Evolutionary conservation across 2,797 vertebrate genomes (phyloP).

Genomic region (Pseudotriccus pelzelni): DNA sequence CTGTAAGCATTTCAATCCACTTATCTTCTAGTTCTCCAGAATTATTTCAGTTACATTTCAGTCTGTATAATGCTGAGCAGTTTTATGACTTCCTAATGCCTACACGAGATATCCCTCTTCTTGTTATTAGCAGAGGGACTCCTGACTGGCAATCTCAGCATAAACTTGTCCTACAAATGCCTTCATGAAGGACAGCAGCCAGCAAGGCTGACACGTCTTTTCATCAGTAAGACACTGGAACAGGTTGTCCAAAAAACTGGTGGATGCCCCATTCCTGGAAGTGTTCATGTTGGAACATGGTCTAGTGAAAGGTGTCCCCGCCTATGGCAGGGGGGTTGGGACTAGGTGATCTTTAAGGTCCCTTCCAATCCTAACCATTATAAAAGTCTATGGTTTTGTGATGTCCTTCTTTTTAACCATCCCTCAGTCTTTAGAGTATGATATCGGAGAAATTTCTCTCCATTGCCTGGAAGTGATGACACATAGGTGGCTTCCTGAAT

Average conservation of each 20-base stretch:
- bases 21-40: background rate
- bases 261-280: background rate
- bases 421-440: background rate
- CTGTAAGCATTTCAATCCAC: background rate
- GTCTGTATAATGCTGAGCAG: background rate
- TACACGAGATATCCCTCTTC: background rate
- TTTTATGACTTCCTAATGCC: background rate
- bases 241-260: background rate
- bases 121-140: background rate
- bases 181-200: background rate
- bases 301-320: background rate
- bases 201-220: background rate
- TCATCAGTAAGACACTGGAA: background rate
- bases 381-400: background rate
- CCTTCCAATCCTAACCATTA: background rate
- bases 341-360: background rate
- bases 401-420: background rate
- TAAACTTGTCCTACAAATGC: background rate
- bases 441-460: background rate
- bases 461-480: background rate
- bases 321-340: background rate
- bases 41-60: background rate
- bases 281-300: fast-evolving
- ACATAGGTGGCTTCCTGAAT: background rate
- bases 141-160: background rate